A percentile compares a stretch with the other conserved stretches of the same genome.
These are phyloP conservation scores for Pelvicachromis taeniatus DNA, from an alignment of 2,113 vertebrate genomes.

Conservation along the genomic window DNA sequence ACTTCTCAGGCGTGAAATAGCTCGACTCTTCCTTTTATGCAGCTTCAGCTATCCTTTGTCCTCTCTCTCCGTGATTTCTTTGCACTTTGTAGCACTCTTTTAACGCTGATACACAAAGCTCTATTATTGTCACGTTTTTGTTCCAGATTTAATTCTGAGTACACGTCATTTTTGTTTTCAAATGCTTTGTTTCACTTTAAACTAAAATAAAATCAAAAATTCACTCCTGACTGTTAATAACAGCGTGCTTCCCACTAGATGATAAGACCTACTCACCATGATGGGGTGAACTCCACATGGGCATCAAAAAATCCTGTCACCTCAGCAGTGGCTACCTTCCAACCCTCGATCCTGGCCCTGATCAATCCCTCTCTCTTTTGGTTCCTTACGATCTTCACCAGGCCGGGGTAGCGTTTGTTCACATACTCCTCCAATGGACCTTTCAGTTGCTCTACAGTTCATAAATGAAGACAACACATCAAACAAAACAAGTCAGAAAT, in stretches of 20 bases:
- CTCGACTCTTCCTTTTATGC: neutral
- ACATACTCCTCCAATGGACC: constrained; percentile 91
- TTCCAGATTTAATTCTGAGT: neutral
- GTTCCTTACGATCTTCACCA: constrained; percentile 96
- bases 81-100: neutral
- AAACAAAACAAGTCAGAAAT: neutral
- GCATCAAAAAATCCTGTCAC: constrained; percentile 95
- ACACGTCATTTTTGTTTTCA: neutral
- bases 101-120: neutral
- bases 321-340: constrained; percentile 90
- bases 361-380: constrained; percentile 94
- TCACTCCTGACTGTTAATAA: neutral
- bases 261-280: constrained; percentile 78
- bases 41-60: neutral
- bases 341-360: constrained; percentile 92
- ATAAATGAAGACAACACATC: neutral
- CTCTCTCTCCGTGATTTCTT: neutral
- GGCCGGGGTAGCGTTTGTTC: constrained; percentile 90
- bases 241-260: neutral
- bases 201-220: neutral
- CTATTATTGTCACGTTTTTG: neutral
- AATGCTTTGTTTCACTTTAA: neutral
- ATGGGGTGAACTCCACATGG: constrained; percentile 94
- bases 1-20: constrained; percentile 31
- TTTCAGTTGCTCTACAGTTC: constrained; percentile 87